Evolutionary conservation across 2,797 vertebrate species (phyloP).

Genomic region (Rhynchonycteris naso): DNA sequence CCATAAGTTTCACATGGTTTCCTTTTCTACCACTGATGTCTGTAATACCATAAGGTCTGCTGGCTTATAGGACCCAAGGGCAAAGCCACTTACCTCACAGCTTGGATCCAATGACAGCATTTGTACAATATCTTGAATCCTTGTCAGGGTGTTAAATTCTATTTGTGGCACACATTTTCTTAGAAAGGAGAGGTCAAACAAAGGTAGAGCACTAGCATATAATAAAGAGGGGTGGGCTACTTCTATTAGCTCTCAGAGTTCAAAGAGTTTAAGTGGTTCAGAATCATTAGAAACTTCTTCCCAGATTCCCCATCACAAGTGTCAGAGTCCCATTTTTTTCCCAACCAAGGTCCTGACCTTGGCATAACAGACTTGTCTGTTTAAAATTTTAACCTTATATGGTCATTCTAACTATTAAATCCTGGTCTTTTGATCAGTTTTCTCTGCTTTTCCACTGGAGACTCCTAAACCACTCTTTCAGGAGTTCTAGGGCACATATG

Average conservation of each 20-base stretch:
- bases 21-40: background rate
- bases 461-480: background rate
- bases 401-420: background rate
- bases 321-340: background rate
- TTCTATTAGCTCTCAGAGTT: background rate
- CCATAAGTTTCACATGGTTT: background rate
- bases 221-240: background rate
- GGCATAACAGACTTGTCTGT: background rate
- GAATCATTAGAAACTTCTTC: background rate
- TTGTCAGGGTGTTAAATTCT: background rate
- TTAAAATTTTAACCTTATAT: background rate
- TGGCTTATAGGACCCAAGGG: background rate
- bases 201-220: background rate
- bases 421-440: background rate
- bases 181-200: background rate
- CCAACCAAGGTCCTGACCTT: background rate
- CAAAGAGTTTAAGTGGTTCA: background rate
- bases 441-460: background rate
- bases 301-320: background rate
- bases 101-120: background rate
- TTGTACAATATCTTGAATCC: background rate
- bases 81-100: background rate
- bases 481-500: background rate
- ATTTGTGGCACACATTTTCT: background rate
- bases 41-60: background rate